Evolutionary conservation across 2,113 vertebrate species (phyloP), one percentile per base, ranked within the genome.

Genomic region (Oplegnathus fasciatus): DNA sequence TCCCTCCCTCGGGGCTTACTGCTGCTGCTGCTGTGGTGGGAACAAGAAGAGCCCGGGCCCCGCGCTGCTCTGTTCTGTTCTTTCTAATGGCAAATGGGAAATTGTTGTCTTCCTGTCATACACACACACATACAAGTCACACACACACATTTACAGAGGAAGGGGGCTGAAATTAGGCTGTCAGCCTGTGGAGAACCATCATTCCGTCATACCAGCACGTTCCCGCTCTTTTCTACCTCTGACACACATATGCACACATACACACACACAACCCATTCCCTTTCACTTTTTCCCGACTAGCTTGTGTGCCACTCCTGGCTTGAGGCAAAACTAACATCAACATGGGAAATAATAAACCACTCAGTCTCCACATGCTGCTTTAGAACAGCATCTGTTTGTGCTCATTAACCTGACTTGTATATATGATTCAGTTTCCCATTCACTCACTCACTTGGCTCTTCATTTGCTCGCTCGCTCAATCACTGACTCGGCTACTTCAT

Each of bases 71-170:
- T 76, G 84, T 90, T 96, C 96, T 98, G 96, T 95, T 96, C 96
- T 96, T 94, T 96, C 95, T 97, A 97, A 97, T 93, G 93, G 96
- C 92, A 97, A 98, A 97, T 97, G 96, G 94, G 94, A 92, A 97
- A 97, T 97, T 96, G 96, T 97, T 97, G 96, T 97, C 96, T 98
- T 98, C 97, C 97, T 96, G 97, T 96, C 90, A 94, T 92, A 93
- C 80, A 80, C 80, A 85, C 78, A 54, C 71, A 93, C 57, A 71
- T 48, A 70, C 64, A 60, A 65, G 62, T 65, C 50, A 64, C 73
- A 82, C 74, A 64, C 65, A 74, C 58, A 83, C 54, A 55, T 70
- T 66, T 89, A 92, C 95, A 88, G 83, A 86, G 72, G 82, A 85
- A 84, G 69, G 76, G 85, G 85, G 72, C 58, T 96, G 95, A 96